Evolutionary conservation across 2,888 invertebrate species (phyloP), one percentile per base, ranked within the genome.

Genomic region (Pteria penguin): DNA sequence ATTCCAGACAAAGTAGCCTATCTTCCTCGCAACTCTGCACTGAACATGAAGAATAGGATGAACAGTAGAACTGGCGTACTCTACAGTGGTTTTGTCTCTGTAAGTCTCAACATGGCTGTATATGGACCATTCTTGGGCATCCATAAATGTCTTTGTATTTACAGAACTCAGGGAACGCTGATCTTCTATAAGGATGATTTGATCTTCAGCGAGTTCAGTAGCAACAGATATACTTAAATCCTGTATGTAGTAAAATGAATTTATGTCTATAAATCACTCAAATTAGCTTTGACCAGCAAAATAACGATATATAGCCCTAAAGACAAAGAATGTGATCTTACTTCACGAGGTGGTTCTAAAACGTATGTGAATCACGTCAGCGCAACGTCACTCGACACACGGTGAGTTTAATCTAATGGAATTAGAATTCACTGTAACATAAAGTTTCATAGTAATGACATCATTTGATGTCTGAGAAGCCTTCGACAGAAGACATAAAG

Each of bases 1-100:
- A 76, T 89, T 89, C 89, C 89, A 89, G 4, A 87, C 72, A 75
- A 87, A 89, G 75, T 85, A 88, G 18, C 89, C 88, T 36, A 86
- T 81, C 63, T 84, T 86, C 57, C 89, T 81, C 24, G 80, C 85
- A 27, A 87, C 87, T 18, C 87, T 74, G 52, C 86, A 87, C 68
- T 83, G 82, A 45, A 83, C 81, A 69, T 83, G 79, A 33, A 89
- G 69, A 24, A 88, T 85, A 2, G 88, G 87, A 72, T 87, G 86
- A 29, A 82, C 83, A 11, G 83, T 84, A 22, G 83, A 82, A 67
- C 86, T 86, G 27, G 84, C 82, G 58, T 84, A 85, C 63, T 88
- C 87, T 24, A 82, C 74, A 1, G 84, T 83, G 24, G 86, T 86
- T 67, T 74, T 76, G 33, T 86, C 86, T 29, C 80, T 63, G 32